phyloP scores from a whole-genome alignment of 2,797 vertebrate genomes.

The Avahi laniger region DNA sequence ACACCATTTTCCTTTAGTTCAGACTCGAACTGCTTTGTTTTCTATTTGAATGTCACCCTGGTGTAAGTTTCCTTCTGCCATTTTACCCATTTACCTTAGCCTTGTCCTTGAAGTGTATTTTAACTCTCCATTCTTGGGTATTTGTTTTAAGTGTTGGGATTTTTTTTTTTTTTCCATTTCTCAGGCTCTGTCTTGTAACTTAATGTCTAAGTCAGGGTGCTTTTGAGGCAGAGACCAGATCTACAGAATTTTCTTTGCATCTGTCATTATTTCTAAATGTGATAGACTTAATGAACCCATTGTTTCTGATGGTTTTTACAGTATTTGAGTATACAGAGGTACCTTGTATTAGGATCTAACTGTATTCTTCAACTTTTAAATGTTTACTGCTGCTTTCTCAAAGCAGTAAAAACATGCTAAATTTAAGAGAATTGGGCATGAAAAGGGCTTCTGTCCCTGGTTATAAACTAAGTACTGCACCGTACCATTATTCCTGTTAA shows the following conservation, averaged over 20 bases:
- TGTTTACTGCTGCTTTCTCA: not conserved
- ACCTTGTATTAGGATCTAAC: not conserved
- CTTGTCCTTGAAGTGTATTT: not conserved
- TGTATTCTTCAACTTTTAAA: not conserved
- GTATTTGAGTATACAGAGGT: not conserved
- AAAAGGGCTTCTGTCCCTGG: not conserved
- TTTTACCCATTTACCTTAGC: not conserved
- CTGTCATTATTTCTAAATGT: not conserved
- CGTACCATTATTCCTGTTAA: not conserved
- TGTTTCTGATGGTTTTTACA: not conserved
- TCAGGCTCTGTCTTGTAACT: not conserved
- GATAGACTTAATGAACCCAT: not conserved
- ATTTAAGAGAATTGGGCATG: not conserved
- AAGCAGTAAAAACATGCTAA: not conserved
- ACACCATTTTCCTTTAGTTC: not conserved
- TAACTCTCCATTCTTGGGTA: not conserved
- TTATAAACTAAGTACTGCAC: not conserved
- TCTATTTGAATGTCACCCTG: not conserved
- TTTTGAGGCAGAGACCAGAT: not conserved
- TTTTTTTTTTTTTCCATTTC: not conserved
- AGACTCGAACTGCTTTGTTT: not conserved
- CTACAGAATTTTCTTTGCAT: not conserved
- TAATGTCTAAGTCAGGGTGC: not conserved
- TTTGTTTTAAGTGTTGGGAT: not conserved
- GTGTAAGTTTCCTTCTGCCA: not conserved